A percentile compares a stretch with the other conserved stretches of the same genome.
Conservation (phyloP, 64 coral and sea anemone genomes). For the Stichodactyla mertensii region DNA sequence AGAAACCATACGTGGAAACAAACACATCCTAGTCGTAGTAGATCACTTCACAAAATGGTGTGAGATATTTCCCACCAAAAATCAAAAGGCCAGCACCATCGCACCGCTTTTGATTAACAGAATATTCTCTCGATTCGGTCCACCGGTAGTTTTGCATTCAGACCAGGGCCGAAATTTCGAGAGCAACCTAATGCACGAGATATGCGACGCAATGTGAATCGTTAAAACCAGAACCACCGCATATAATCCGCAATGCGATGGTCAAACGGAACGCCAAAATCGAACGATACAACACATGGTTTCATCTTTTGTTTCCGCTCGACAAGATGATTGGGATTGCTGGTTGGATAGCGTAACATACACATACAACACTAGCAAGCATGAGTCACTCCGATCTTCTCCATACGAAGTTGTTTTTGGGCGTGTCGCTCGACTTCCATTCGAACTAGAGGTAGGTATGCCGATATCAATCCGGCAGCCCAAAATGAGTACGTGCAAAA, state of each 20-base stretch:
- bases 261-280: slow-evolving; percentile 7
- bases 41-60: no score
- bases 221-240: slow-evolving; percentile 19
- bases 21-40: no score
- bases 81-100: slow-evolving; percentile 2
- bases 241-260: slow-evolving; percentile 7
- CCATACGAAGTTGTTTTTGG: background rate
- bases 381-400: background rate
- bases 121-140: background rate
- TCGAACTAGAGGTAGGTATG: slow-evolving; percentile 36
- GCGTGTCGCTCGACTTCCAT: slow-evolving; percentile 5
- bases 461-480: background rate
- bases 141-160: background rate
- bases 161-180: slow-evolving; percentile 30
- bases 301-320: background rate
- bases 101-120: background rate
- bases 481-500: background rate
- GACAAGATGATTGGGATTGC: slow-evolving; percentile 26
- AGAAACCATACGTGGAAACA: no score
- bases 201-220: slow-evolving; percentile 21
- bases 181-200: slow-evolving; percentile 18
- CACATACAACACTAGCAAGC: slow-evolving; percentile 15
- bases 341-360: slow-evolving; percentile 23
- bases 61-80: slow-evolving; percentile 18
- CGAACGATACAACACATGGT: background rate